These are phyloP conservation scores for Drosophila lowei DNA, from an alignment of 1,140 invertebrate genomes.

Conservation along the genomic window DNA sequence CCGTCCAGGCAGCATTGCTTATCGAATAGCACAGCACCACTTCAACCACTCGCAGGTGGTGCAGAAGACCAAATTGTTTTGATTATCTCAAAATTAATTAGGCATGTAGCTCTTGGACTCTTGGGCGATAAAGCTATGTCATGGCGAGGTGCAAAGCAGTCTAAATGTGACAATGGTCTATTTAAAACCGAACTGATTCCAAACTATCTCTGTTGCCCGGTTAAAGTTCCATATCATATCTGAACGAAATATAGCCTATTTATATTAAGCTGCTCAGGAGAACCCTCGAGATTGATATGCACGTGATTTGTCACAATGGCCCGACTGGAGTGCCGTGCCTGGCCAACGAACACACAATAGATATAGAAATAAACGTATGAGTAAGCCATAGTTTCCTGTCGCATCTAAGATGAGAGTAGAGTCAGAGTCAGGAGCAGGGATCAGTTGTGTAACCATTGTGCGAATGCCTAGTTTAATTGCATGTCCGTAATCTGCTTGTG, in stretches of 20 bases:
- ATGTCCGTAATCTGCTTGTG: constrained; percentile 46
- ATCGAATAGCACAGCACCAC: constrained; percentile 88
- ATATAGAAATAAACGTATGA: neutral
- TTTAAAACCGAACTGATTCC: constrained; percentile 9
- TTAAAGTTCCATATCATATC: neutral
- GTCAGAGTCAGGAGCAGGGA: neutral
- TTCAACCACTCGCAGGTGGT: constrained; percentile 72
- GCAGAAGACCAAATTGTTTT: constrained; percentile 59
- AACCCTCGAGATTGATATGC: constrained; percentile 1
- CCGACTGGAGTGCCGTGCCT: constrained; percentile 9
- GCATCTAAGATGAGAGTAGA: neutral
- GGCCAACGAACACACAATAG: neutral
- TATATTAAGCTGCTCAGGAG: neutral
- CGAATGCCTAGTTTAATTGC: constrained; percentile 54
- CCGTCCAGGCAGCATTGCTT: constrained; percentile 85
- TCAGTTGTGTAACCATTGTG: constrained; percentile 41
- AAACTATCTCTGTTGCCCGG: neutral
- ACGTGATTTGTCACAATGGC: constrained; percentile 27
- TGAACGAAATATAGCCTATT: neutral
- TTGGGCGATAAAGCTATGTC: constrained; percentile 24
- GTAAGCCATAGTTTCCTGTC: neutral
- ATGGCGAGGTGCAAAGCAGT: constrained; percentile 27
- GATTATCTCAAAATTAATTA: constrained; percentile 16
- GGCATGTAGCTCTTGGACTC: constrained; percentile 2
- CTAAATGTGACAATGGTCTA: constrained; percentile 33